Conservation (phyloP, 92 coral and sea anemone species). For the Epizoanthus rinbou region DNA sequence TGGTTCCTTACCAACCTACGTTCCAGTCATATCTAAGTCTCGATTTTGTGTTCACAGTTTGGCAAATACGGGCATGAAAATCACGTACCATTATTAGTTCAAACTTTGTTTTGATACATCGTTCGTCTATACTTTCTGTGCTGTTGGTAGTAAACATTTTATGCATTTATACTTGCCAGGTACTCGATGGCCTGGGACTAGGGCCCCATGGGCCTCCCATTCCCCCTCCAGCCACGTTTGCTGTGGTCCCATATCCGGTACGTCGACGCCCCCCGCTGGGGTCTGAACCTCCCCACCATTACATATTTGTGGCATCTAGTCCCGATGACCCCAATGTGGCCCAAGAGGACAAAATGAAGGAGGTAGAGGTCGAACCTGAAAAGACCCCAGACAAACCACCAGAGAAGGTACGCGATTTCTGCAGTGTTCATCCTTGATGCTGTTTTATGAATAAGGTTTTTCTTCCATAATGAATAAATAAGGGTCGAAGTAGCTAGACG, state of each 20-base stretch:
- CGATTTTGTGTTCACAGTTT: not conserved
- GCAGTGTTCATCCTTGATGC: no score
- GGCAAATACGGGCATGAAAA: not conserved
- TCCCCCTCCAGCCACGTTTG: conserved; percentile 99
- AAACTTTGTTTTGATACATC: no score
- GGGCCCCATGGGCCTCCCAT: conserved; percentile 98
- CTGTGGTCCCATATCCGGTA: conserved; percentile 98
- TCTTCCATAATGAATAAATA: no score
- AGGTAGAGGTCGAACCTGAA: conserved; percentile 81
- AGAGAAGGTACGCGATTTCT: conserved; percentile 49
- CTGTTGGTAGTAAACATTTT: not conserved
- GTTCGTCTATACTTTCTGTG: no score
- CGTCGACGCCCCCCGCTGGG: conserved; percentile 97
- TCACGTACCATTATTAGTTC: no score
- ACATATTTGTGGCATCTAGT: conserved; percentile 83
- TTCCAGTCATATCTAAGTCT: no score
- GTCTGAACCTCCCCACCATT: conserved; percentile 88
- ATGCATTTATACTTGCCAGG: conserved; percentile 37
- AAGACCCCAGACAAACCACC: conserved; percentile 81
- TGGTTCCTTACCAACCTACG: no score
- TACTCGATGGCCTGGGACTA: conserved; percentile 93
- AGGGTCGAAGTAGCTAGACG: no score
- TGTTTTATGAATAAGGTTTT: no score
- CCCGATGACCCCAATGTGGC: conserved; percentile 91
- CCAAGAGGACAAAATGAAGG: conserved; percentile 86